Evolutionary conservation across 1,140 invertebrate species (phyloP).

Genomic region (Eumeta japonica): DNA sequence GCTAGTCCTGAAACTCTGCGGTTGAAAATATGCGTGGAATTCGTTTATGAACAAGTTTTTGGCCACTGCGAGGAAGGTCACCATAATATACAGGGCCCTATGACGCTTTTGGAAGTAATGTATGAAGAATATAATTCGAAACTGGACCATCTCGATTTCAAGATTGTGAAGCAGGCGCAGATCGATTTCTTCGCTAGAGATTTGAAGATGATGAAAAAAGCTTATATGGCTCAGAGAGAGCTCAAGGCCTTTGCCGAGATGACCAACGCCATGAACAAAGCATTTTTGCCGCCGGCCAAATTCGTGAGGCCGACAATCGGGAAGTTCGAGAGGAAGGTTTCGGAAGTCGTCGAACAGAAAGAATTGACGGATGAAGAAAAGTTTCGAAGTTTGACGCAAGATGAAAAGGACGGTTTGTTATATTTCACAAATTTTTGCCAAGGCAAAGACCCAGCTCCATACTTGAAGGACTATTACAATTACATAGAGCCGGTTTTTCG

Average conservation of each 20-base stretch:
- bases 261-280: constrained; percentile 53
- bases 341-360: constrained; percentile 8
- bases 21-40: constrained; percentile 63
- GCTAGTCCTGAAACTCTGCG: constrained; percentile 60
- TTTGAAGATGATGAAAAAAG: constrained; percentile 58
- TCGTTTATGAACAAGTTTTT: constrained; percentile 64
- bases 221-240: constrained; percentile 61
- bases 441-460: constrained; percentile 39
- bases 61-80: constrained; percentile 55
- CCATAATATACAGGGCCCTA: constrained; percentile 58
- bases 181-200: constrained; percentile 61
- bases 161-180: constrained; percentile 59
- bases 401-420: constrained; percentile 43
- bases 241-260: constrained; percentile 57
- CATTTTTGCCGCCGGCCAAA: constrained; percentile 55
- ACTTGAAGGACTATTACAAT: constrained; percentile 37
- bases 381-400: constrained; percentile 30
- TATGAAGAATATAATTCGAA: constrained; percentile 60
- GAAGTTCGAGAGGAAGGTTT: constrained; percentile 27
- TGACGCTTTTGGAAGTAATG: constrained; percentile 62
- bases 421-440: constrained; percentile 57
- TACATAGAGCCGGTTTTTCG: constrained; percentile 38
- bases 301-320: constrained; percentile 25
- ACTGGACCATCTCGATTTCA: constrained; percentile 60
- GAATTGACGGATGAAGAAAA: constrained; percentile 17